phyloP scores from a whole-genome alignment of 2,113 vertebrate genomes.

The Phrynosoma blainvillii region DNA sequence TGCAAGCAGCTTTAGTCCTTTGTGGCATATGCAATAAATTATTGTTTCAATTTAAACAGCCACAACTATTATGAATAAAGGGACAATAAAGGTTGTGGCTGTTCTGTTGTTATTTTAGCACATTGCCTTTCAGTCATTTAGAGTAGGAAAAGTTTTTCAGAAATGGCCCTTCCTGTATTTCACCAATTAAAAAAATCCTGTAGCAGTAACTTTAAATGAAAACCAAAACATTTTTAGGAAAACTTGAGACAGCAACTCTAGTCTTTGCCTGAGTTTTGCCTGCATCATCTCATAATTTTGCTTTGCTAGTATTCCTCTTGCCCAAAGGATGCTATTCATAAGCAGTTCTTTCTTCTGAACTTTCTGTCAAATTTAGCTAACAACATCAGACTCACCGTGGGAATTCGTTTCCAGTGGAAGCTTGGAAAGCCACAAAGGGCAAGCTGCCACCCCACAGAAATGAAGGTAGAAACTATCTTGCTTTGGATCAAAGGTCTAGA shows the following conservation, averaged over 20 bases:
- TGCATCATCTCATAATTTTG: constrained; percentile 27
- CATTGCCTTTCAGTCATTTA: background rate
- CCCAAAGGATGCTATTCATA: constrained; percentile 39
- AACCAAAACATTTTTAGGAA: background rate
- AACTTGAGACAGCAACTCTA: constrained; percentile 18
- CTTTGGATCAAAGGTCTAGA: constrained; percentile 9
- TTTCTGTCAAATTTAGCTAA: constrained; percentile 32
- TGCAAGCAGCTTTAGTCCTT: background rate
- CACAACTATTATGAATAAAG: background rate
- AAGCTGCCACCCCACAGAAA: constrained; percentile 6
- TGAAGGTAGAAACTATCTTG: background rate
- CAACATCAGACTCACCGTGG: constrained; percentile 24
- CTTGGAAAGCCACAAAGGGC: background rate
- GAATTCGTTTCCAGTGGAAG: constrained; percentile 41
- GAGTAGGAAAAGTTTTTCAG: background rate
- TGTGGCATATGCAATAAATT: background rate
- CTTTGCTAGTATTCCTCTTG: constrained; percentile 13
- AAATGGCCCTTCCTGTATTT: background rate
- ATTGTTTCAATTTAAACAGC: background rate
- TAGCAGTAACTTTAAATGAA: background rate
- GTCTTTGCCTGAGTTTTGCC: background rate
- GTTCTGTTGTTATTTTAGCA: background rate
- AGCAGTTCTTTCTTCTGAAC: constrained; percentile 14
- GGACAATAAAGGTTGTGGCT: no score
- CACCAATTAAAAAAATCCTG: background rate